Evolutionary conservation across 2,888 invertebrate species (phyloP), one percentile per base, ranked within the genome.

Genomic region (Agelastica alni): DNA sequence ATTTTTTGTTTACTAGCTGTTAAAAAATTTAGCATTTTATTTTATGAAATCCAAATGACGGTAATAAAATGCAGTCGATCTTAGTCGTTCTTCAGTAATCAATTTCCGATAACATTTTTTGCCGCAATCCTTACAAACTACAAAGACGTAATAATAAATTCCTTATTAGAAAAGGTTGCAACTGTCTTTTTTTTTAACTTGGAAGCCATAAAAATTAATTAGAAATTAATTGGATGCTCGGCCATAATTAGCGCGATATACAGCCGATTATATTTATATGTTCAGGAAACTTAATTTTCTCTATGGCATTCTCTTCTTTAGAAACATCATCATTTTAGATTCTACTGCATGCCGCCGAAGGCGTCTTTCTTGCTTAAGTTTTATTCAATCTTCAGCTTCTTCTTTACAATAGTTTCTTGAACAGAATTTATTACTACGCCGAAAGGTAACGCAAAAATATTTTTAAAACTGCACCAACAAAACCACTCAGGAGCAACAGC

Each of bases 211-310:
- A 48, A 39, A 48, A 30, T 48, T 48, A 48, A 48, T 39, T 48
- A 48, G 18, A 39, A 48, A 31, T 48, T 48, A 48, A 48, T 48
- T 48, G 39, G 48, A 39, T 39, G 18, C 31, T 17, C 14, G 18
- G 20, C 17, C 16, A 39, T 39, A 48, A 39, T 48, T 39, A 48
- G 39, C 39, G 7, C 30, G 37, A 12, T 47, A 14, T 22, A 4
- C 4, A 37, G 26, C 28, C 47, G 30, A 48, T 48, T 30, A 48
- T 48, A 28, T 39, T 47, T 37, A 47, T 47, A 17, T 9, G 48
- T 48, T 47, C 39, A 20, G 30, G 47, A 48, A 30, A 39, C 48
- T 48, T 39, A 39, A 39, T 39, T 36, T 37, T 17, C 48, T 39
- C 39, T 31, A 45, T 45, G 13, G 16, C 34, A 34, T 34, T 45